These are phyloP conservation scores for Nebria ingens DNA, from an alignment of 1,140 invertebrate genomes.

Conservation along the genomic window DNA sequence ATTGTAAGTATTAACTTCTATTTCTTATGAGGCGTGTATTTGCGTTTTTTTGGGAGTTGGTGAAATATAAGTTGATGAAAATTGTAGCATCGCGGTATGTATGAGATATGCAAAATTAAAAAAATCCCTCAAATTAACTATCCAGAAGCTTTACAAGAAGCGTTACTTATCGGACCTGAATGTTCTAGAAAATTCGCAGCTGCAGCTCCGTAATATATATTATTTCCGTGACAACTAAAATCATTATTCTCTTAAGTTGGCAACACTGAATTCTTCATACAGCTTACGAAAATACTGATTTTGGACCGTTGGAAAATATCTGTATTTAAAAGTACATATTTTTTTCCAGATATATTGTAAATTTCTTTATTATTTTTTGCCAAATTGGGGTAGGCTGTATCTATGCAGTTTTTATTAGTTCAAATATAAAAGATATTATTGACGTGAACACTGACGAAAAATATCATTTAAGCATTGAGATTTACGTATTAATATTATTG, in stretches of 20 bases:
- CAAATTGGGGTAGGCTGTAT: conserved; percentile 77
- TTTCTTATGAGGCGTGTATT: too few species aligned
- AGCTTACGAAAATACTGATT: too few species aligned
- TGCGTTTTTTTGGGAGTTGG: too few species aligned
- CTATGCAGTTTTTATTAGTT: conserved; percentile 68
- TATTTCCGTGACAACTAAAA: too few species aligned
- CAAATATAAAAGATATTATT: conserved; percentile 47
- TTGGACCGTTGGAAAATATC: too few species aligned
- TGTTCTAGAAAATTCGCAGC: conserved; percentile 5
- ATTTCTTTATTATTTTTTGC: conserved; percentile 57
- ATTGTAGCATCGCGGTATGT: conserved; percentile 17
- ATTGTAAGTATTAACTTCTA: conserved; percentile 37
- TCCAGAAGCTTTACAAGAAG: conserved; percentile 32
- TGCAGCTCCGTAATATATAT: conserved; percentile 36
- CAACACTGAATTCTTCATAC: too few species aligned
- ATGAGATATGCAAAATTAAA: conserved; percentile 17
- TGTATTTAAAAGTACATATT: too few species aligned
- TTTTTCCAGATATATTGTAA: too few species aligned
- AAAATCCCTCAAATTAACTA: conserved; percentile 27
- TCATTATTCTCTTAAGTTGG: too few species aligned
- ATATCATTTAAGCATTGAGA: conserved; percentile 27
- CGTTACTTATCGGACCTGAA: conserved; percentile 31
- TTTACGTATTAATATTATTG: conserved; percentile 43
- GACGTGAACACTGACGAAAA: conserved; percentile 34
- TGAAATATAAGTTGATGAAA: too few species aligned